phyloP scores from a whole-genome alignment of 2,888 invertebrate species.

The Cremastobaeus sp. region DNA sequence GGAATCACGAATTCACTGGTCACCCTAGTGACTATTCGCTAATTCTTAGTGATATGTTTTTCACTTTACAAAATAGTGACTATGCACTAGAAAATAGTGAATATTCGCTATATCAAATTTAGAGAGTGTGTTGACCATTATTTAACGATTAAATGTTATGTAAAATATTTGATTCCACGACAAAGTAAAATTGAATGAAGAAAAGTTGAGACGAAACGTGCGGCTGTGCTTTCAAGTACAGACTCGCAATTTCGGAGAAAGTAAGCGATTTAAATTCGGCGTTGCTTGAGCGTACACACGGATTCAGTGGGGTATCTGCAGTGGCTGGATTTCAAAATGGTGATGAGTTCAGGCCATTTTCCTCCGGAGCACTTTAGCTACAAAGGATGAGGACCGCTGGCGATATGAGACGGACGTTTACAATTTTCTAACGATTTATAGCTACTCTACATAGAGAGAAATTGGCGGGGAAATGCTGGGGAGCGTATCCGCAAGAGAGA shows the following conservation, averaged over 20 bases:
- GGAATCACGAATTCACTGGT: no score
- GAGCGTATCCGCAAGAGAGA: slow-evolving; percentile 27
- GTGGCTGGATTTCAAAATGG: slow-evolving; percentile 54
- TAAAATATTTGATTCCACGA: no score
- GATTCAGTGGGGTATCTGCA: slow-evolving; percentile 48
- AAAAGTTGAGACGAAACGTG: not conserved
- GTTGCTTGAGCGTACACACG: slow-evolving; percentile 15
- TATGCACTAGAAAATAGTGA: no score
- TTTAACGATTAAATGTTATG: no score
- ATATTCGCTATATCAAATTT: no score
- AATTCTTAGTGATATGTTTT: no score
- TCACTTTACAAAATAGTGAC: no score
- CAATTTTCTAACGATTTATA: slow-evolving; percentile 73
- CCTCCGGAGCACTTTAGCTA: slow-evolving; percentile 32
- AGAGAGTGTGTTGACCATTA: no score
- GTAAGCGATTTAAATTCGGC: slow-evolving; percentile 46
- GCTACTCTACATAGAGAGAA: slow-evolving; percentile 69
- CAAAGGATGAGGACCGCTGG: slow-evolving; percentile 49
- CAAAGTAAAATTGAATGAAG: no score
- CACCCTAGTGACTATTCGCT: no score
- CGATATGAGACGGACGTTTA: slow-evolving; percentile 75
- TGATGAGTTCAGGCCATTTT: slow-evolving; percentile 43
- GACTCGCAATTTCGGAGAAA: slow-evolving; percentile 23
- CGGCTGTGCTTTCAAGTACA: not conserved
- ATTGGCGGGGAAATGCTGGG: slow-evolving; percentile 40